These are phyloP conservation scores for Chironomus striatipennis DNA, from an alignment of 1,140 invertebrate genomes.

Conservation along the genomic window DNA sequence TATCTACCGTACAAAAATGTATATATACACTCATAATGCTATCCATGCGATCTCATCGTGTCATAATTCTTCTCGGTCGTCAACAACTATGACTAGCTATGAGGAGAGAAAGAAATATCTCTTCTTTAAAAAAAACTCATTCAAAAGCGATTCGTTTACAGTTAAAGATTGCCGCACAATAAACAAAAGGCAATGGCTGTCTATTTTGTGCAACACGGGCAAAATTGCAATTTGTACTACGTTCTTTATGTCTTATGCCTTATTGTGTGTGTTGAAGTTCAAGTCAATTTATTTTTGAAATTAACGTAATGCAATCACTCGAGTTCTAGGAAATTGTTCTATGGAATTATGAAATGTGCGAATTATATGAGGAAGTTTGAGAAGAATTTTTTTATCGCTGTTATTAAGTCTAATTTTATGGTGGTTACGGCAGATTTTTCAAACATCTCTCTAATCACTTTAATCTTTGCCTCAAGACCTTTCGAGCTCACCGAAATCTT, in stretches of 20 bases:
- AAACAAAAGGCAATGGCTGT: conserved; percentile 17
- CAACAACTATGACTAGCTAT: neutral
- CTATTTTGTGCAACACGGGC: neutral
- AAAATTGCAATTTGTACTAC: conserved; percentile 12
- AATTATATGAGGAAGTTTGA: neutral
- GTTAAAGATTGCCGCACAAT: conserved; percentile 20
- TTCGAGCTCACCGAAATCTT: too few relatives aligned
- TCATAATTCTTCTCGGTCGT: conserved; percentile 22
- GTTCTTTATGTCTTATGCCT: neutral
- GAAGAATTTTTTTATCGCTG: too few relatives aligned
- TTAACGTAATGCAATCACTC: conserved; percentile 13
- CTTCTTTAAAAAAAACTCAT: neutral
- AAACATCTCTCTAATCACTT: too few relatives aligned
- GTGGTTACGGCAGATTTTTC: too few relatives aligned
- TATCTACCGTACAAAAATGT: neutral
- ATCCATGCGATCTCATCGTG: conserved; percentile 15
- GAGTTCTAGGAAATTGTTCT: neutral
- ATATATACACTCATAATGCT: neutral
- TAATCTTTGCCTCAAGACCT: too few relatives aligned
- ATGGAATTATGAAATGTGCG: conserved; percentile 4
- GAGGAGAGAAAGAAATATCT: neutral
- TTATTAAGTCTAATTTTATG: too few relatives aligned
- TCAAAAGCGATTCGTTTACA: conserved; percentile 19
- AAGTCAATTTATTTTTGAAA: conserved; percentile 20
- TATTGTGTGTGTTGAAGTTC: conserved; percentile 10